These are phyloP conservation scores for Eledona agricola DNA, from an alignment of 2,888 invertebrate species.

Conservation along the genomic window DNA sequence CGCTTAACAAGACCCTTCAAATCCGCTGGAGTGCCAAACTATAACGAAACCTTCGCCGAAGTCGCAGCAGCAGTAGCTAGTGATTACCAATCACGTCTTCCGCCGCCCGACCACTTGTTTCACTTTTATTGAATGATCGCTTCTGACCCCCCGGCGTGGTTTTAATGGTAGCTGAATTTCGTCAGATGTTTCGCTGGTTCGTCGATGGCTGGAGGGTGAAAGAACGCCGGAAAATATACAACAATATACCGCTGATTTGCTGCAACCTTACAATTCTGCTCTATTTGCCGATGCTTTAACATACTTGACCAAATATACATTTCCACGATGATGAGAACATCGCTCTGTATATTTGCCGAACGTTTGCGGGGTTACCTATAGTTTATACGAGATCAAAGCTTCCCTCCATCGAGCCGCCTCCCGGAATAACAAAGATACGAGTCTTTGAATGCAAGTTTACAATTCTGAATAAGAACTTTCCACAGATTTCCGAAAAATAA, in stretches of 20 bases:
- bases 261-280: constrained; percentile 23
- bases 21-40: constrained; percentile 48
- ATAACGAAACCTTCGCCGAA: constrained; percentile 48
- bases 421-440: constrained; percentile 46
- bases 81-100: constrained; percentile 50
- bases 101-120: constrained; percentile 49
- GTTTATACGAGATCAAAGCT: constrained; percentile 51
- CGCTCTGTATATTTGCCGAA: constrained; percentile 43
- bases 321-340: constrained; percentile 8
- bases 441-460: constrained; percentile 52
- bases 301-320: constrained; percentile 26
- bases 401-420: constrained; percentile 45
- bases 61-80: constrained; percentile 46
- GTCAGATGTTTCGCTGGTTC: constrained; percentile 47
- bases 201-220: too few relatives aligned
- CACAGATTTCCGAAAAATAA: constrained; percentile 58
- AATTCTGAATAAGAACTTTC: constrained; percentile 55
- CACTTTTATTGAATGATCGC: constrained; percentile 58
- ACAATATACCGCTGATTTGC: neutral
- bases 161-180: constrained; percentile 58
- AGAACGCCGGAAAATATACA: constrained; percentile 1
- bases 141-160: constrained; percentile 54
- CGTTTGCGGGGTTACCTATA: constrained; percentile 42
- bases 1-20: constrained; percentile 56
- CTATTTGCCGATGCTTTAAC: neutral